Conservation (phyloP, 2,888 invertebrate species). For the Neoascia interrupta region DNA sequence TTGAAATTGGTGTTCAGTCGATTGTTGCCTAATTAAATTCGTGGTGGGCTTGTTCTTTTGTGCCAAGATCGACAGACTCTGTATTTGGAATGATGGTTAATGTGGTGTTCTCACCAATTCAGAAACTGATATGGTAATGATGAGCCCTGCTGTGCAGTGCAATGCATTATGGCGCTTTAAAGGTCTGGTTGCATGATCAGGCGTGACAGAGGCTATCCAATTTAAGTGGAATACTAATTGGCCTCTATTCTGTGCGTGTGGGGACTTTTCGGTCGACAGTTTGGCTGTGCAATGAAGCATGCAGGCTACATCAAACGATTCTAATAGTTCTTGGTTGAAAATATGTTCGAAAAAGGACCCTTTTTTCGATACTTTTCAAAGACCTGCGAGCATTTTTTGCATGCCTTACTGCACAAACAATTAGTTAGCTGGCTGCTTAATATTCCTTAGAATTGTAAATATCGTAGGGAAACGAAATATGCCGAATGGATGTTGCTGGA, state of each 20-base stretch:
- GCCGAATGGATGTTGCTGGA: too few species aligned
- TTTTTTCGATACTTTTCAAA: too few species aligned
- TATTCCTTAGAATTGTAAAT: too few species aligned
- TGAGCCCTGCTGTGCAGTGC: conserved; percentile 59
- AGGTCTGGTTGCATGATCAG: conserved; percentile 43
- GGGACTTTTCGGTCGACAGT: conserved; percentile 21
- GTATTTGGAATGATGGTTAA: conserved; percentile 46
- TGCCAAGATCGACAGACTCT: conserved; percentile 13
- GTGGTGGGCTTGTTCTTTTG: conserved; percentile 60
- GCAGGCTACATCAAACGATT: too few species aligned
- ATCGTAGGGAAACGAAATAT: too few species aligned
- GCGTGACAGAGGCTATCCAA: conserved; percentile 63
- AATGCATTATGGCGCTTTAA: conserved; percentile 57
- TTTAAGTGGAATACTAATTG: conserved; percentile 66
- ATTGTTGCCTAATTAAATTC: conserved; percentile 67
- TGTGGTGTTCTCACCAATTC: conserved; percentile 57
- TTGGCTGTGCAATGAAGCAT: conserved; percentile 15
- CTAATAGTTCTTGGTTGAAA: too few species aligned
- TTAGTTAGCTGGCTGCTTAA: too few species aligned
- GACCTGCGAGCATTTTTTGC: too few species aligned
- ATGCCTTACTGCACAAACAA: too few species aligned
- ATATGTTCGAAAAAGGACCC: too few species aligned
- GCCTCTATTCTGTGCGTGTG: conserved; percentile 22
- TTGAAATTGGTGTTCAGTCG: conserved; percentile 53
- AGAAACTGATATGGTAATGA: conserved; percentile 54